Base-by-base conservation (phyloP, 2,113 vertebrate species). In the Scartelaos histophorus region DNA sequence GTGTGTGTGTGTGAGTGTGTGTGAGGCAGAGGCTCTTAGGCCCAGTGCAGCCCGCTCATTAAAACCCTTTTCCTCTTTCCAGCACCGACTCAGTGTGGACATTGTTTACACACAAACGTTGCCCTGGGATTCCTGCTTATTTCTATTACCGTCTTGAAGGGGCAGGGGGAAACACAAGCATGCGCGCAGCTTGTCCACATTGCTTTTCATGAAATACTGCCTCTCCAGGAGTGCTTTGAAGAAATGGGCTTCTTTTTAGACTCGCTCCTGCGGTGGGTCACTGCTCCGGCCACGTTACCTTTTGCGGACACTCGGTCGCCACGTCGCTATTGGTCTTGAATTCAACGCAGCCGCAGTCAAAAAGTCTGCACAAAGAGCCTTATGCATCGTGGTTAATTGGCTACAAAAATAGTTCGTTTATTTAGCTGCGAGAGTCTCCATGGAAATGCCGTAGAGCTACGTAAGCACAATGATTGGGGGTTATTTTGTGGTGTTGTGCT, bases 61-160 rank as follows among this genome's bases (percentile, higher is more conserved):
- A 92, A 93, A 89, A 80, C 79, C 90, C 92, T 92, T 90, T 89
- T 92, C 86, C 75, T 79, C 88, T 89, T n/a, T 92, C 85, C 85
- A 90, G 88, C 85, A 86, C 87, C 83, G 90, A 87, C 84, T 87
- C 87, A 80, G 77, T 87, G 79, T 87, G 89, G 89, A 92, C 87
- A 90, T 92, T 93, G 89, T 93, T 92, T 91, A 87, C 82, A 90
- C 86, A 90, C 89, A 92, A 91, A 87, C 76, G 80, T 82, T 87
- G 88, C 89, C 92, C 75, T 85, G 88, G 90, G 90, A 93, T 88
- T 89, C 81, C 81, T 91, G 86, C 86, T 89, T 89, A 90, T 91
- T 90, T 92, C 82, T 89, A 82, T 90, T 89, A 89, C 80, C 66
- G 65, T 88, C 76, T 67, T 84, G 69, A 73, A 78, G 62, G 34